Evolutionary conservation across 1,140 invertebrate genomes (phyloP), one percentile per base, ranked within the genome.

Genomic region (Brachionus manjavacas): DNA sequence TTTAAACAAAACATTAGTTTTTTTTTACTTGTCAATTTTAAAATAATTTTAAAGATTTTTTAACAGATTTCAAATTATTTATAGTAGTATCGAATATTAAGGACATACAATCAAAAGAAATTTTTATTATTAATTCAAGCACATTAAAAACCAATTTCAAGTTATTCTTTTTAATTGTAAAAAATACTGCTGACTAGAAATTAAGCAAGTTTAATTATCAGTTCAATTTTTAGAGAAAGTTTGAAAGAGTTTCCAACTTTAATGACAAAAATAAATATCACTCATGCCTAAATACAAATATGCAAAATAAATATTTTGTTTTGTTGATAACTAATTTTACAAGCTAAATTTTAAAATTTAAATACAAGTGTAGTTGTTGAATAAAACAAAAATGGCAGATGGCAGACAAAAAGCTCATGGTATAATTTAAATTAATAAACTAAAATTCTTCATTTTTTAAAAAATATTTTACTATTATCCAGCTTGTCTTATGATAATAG

Each of bases 401-500:
- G 68, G 35, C 35, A 72, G 68, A 43, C 68, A 72, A 41, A 72
- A 39, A 72, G 68, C 68, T 72, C 68, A 72, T 72, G 68, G 68
- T 72, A 72, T 20, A 16, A 41, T 43, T 39, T 11, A 70, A 66
- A 28, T 28, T 35, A 6, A 6, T 35, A 4, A n/a, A n/a, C n/a
- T n/a, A 25, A 66, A 28, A 25, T 1, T 7, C 16, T 11, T 23
- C 16, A 28, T 31, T 25, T 25, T 31, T 23, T 66, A 1, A 23
- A 25, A 23, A 11, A 16, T 12, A 23, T 46, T 31, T 49, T 52
- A 28, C 25, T 2, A 25, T 9, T 11, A 11, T 46, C 11, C 8
- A 76, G 72, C 72, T 35, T 81, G 79, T 46, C 52, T 81, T 6
- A 81, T 81, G 79, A 46, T 81, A 41, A 64, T 81, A 39, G 79